Percentiles rank a stretch among this genome's conserved stretches.
Evolutionary conservation across 2,888 invertebrate genomes (phyloP).

Genomic region (Conistra vaccinii): DNA sequence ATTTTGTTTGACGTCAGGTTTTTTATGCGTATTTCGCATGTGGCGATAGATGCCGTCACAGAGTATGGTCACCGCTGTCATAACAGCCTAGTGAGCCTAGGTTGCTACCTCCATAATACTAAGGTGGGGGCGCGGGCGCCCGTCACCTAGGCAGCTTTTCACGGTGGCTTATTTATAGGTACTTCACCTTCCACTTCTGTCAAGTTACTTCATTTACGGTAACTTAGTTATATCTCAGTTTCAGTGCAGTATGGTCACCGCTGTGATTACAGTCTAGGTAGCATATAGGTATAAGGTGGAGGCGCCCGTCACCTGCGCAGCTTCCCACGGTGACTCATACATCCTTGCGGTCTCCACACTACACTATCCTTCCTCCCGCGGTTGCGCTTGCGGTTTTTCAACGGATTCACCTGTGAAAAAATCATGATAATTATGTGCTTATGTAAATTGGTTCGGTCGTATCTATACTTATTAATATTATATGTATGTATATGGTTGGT

Average conservation of each 20-base stretch:
- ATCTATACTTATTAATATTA: neutral
- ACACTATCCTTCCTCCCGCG: slow-evolving; percentile 62
- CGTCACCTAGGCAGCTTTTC: slow-evolving; percentile 83
- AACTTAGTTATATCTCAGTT: neutral
- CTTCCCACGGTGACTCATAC: slow-evolving; percentile 84
- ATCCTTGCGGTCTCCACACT: slow-evolving; percentile 68
- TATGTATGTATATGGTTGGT: neutral
- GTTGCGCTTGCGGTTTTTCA: slow-evolving; percentile 53
- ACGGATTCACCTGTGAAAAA: slow-evolving; percentile 48
- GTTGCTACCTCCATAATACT: slow-evolving; percentile 30
- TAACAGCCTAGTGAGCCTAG: slow-evolving; percentile 56
- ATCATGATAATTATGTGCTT: slow-evolving; percentile 27
- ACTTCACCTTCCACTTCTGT: slow-evolving; percentile 31
- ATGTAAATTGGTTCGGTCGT: neutral
- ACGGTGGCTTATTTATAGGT: slow-evolving; percentile 77
- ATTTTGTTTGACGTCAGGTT: too few species aligned
- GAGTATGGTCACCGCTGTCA: slow-evolving; percentile 49
- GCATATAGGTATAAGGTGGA: slow-evolving; percentile 67
- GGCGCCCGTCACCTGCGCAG: slow-evolving; percentile 80
- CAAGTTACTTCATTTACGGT: neutral
- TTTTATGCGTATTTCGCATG: too few species aligned
- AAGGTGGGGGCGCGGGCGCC: slow-evolving; percentile 75
- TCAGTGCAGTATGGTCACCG: slow-evolving; percentile 43
- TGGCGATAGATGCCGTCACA: too few species aligned
- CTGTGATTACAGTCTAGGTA: slow-evolving; percentile 52